Evolutionary conservation across 1,140 invertebrate species (phyloP).

Genomic region (Leptinotarsa texana): DNA sequence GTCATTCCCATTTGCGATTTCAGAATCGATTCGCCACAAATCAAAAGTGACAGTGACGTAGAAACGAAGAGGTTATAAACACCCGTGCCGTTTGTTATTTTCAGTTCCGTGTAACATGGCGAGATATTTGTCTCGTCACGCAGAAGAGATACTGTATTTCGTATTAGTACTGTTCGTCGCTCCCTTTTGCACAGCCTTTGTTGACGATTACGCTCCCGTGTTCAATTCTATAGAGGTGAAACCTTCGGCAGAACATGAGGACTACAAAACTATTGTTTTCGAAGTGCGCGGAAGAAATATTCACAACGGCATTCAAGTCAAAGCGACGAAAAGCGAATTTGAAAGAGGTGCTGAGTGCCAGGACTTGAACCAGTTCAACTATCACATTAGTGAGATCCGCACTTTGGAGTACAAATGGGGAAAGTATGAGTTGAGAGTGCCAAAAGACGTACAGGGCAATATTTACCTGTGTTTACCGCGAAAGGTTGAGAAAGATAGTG

Average conservation of each 20-base stretch:
- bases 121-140: slow-evolving; percentile 43
- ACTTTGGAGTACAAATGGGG: slow-evolving; percentile 35
- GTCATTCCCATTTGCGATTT: too few species aligned
- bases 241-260: slow-evolving; percentile 36
- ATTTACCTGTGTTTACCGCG: slow-evolving; percentile 47
- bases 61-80: slow-evolving; percentile 38
- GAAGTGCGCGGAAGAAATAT: slow-evolving; percentile 50
- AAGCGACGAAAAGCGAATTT: slow-evolving; percentile 42
- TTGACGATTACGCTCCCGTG: slow-evolving; percentile 31
- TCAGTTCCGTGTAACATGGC: slow-evolving; percentile 50
- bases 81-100: slow-evolving; percentile 38
- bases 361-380: slow-evolving; percentile 35
- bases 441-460: slow-evolving; percentile 41
- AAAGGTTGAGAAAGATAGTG: slow-evolving; percentile 27
- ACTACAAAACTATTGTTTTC: slow-evolving; percentile 44
- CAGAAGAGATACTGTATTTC: slow-evolving; percentile 33
- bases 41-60: slow-evolving; percentile 18
- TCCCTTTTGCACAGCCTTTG: background rate
- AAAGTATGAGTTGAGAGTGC: slow-evolving; percentile 42
- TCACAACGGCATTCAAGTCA: slow-evolving; percentile 43
- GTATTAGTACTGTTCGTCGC: slow-evolving; percentile 30
- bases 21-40: background rate
- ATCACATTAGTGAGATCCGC: slow-evolving; percentile 43
- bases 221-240: slow-evolving; percentile 36
- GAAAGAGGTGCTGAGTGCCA: slow-evolving; percentile 41